phyloP scores from a whole-genome alignment of 2,888 invertebrate genomes.

The Meganola albula region DNA sequence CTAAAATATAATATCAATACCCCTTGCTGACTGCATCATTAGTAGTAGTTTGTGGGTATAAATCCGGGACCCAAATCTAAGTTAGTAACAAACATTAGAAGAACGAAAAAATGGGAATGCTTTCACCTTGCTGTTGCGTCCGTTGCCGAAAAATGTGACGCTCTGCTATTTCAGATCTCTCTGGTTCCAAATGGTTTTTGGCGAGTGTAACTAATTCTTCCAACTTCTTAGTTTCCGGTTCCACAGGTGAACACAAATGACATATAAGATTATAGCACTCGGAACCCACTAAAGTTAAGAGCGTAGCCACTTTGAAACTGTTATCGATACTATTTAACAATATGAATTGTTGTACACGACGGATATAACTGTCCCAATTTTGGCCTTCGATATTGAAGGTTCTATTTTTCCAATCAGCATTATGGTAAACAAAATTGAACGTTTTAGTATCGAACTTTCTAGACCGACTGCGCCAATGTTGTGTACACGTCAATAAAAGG shows the following conservation, averaged over 20 bases:
- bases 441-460: no score
- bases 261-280: not conserved
- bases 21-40: no score
- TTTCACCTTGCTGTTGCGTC: not conserved
- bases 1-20: no score
- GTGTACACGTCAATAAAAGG: no score
- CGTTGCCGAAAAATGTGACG: not conserved
- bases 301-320: slow-evolving; percentile 1
- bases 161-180: slow-evolving; percentile 1
- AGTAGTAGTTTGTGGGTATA: no score
- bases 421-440: no score
- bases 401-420: slow-evolving; percentile 1
- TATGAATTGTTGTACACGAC: slow-evolving; percentile 1
- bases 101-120: no score
- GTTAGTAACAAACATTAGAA: no score
- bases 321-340: not conserved
- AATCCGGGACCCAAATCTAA: no score
- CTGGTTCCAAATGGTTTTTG: not conserved
- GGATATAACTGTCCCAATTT: not conserved
- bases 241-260: not conserved
- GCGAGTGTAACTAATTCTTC: not conserved
- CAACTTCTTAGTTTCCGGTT: not conserved
- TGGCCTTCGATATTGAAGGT: not conserved
- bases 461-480: no score
- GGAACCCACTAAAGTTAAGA: not conserved